phyloP scores from a whole-genome alignment of 2,888 invertebrate species.

The Saturnia pavonia region DNA sequence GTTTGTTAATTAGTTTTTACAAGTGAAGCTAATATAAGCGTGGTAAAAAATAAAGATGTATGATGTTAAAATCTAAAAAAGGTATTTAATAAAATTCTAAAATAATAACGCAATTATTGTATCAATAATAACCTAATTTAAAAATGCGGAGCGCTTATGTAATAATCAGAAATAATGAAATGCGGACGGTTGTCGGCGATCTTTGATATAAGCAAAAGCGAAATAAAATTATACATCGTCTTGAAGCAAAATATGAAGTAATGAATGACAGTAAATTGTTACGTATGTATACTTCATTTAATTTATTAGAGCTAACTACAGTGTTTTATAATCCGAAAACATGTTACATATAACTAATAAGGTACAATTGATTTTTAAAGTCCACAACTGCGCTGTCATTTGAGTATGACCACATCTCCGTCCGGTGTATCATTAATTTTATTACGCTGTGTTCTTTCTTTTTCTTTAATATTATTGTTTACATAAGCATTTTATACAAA shows the following conservation, averaged over 20 bases:
- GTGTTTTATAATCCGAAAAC: constrained; percentile 8
- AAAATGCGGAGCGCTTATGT: background rate
- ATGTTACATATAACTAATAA: background rate
- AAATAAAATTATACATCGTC: constrained; percentile 10
- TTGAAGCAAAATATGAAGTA: constrained; percentile 8
- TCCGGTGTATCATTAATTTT: constrained; percentile 14
- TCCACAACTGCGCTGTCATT: background rate
- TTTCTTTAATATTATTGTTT: background rate
- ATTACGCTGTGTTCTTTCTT: constrained; percentile 31
- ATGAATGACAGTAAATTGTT: constrained; percentile 9
- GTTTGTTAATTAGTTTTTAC: too few relatives aligned
- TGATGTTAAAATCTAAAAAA: background rate
- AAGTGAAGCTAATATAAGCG: too few relatives aligned
- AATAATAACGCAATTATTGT: background rate
- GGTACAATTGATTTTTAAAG: constrained; percentile 9
- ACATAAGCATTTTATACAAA: background rate
- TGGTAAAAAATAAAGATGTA: too few relatives aligned
- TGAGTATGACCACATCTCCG: constrained; percentile 1
- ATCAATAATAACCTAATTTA: background rate
- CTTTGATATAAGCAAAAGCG: background rate
- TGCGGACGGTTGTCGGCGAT: background rate
- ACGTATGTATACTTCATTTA: constrained; percentile 6
- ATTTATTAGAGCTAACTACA: constrained; percentile 14
- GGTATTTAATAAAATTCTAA: background rate
- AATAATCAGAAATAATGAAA: background rate